Evolutionary conservation across 1,140 invertebrate species (phyloP), one percentile per base, ranked within the genome.

Genomic region (Aculops lycopersici): DNA sequence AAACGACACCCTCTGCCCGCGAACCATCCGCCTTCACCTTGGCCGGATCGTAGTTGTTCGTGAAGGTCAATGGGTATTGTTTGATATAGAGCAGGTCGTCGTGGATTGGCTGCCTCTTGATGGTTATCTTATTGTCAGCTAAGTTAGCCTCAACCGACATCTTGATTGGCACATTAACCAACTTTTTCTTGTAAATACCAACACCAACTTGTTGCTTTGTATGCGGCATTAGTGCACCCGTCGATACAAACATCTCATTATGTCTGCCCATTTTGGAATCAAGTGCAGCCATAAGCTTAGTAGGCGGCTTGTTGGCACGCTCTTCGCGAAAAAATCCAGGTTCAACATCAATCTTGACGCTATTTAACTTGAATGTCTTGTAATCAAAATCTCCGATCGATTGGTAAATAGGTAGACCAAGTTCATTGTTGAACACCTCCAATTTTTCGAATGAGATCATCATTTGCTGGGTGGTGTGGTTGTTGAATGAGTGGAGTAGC

Each of bases 301-400:
- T 38, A 3, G 47, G 40, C 16, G 21, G 40, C 20, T 47, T 40
- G 13, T 37, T 37, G 17, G 39, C 36, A 36, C 45, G 44, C 4
- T 47, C 44, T 13, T 48, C 42, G 2, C 39, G 19, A 38, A 46
- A 48, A 35, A 46, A 44, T 3, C 42, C 39, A 3, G 46, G 46
- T 15, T 45, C 20, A 3, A 47, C 45, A 20, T 45, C 41, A 12
- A 47, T 38, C 17, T 39, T 42, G 16, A 47, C 35, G 14, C 24
- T 48, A 36, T 14, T 41, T 42, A 36, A 43, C 46, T 3, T 43
- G 18, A 21, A 45, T 36, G 31, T 41, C 19, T 45, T 47, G 31
- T 40, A 38, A 21, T 47, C 39, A n/a, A 48, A 41, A 0, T 38
- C n/a, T 8, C 24, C 8, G 8, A 31, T 31, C n/a, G 24, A 31